phyloP scores from a whole-genome alignment of 1,140 invertebrate species.

The Drosophila parabipectinata region DNA sequence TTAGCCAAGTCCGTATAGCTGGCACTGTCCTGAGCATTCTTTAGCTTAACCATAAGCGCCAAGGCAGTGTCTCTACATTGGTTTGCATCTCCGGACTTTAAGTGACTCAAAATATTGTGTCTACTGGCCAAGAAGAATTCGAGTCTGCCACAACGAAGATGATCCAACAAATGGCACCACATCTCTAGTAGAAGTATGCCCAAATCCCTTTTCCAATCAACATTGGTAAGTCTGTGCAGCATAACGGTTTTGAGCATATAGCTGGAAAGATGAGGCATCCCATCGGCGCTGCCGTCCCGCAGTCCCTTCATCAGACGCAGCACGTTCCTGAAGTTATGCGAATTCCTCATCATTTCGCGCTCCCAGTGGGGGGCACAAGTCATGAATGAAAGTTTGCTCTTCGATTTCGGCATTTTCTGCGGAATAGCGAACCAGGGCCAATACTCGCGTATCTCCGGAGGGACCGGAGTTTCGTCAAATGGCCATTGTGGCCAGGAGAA shows the following conservation, averaged over 20 bases:
- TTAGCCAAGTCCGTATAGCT: too few relatives aligned
- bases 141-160: slow-evolving; percentile 1
- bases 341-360: slow-evolving; percentile 29
- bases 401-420: neutral
- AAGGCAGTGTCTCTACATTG: slow-evolving; percentile 4
- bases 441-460: neutral
- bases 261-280: slow-evolving; percentile 30
- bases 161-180: slow-evolving; percentile 27
- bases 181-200: slow-evolving; percentile 18
- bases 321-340: slow-evolving; percentile 37
- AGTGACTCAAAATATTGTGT: slow-evolving; percentile 35
- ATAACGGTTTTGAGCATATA: slow-evolving; percentile 52
- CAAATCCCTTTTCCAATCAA: slow-evolving; percentile 25
- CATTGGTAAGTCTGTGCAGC: slow-evolving; percentile 13
- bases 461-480: neutral
- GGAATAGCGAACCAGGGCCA: slow-evolving; percentile 41
- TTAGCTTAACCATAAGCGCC: too few relatives aligned
- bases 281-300: slow-evolving; percentile 14
- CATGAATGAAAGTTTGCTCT: slow-evolving; percentile 29
- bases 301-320: slow-evolving; percentile 53
- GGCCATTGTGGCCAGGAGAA: slow-evolving; percentile 21
- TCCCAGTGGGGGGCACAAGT: slow-evolving; percentile 53
- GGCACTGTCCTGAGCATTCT: too few relatives aligned
- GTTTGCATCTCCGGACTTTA: neutral
- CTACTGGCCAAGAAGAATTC: slow-evolving; percentile 27